Evolutionary conservation across 2,113 vertebrate species (phyloP).

Genomic region (Osmerus eperlanus): DNA sequence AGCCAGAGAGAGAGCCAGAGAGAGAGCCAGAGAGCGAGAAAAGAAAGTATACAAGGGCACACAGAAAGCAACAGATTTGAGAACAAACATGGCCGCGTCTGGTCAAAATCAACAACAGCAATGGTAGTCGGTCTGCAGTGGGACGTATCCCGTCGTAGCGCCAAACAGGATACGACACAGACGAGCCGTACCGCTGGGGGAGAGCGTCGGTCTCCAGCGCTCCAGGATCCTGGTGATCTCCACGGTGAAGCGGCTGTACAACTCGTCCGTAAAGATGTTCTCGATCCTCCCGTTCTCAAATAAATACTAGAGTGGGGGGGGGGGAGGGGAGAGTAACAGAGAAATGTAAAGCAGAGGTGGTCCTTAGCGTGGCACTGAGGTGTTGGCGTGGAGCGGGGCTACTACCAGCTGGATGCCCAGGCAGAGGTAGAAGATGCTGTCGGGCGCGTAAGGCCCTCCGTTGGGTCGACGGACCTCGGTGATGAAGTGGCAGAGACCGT

Average conservation of each 20-base stretch:
- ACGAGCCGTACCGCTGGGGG: constrained; percentile 78
- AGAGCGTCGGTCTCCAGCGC: constrained; percentile 85
- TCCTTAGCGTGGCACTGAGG: neutral
- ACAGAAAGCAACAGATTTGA: too few species aligned
- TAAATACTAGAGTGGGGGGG: constrained; percentile 75
- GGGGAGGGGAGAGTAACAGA: neutral
- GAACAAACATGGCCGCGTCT: too few species aligned
- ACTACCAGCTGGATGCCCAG: constrained; percentile 97
- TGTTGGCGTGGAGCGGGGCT: neutral
- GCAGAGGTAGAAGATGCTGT: constrained; percentile 97
- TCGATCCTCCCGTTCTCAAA: constrained; percentile 94
- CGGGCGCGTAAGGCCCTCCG: constrained; percentile 85
- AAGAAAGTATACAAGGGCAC: neutral
- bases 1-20: neutral
- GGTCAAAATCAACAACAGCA: too few species aligned
- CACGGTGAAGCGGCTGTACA: constrained; percentile 86
- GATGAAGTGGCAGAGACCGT: constrained; percentile 90
- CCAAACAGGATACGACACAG: too few species aligned
- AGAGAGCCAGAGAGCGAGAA: neutral
- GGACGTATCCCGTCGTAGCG: too few species aligned
- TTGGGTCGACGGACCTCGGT: constrained; percentile 90
- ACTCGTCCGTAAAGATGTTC: constrained; percentile 95
- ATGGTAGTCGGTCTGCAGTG: too few species aligned
- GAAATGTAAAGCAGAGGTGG: neutral
- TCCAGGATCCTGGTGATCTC: constrained; percentile 89